Base-by-base conservation (phyloP, 2,888 invertebrate genomes). In the Pemphredon lugubris region DNA sequence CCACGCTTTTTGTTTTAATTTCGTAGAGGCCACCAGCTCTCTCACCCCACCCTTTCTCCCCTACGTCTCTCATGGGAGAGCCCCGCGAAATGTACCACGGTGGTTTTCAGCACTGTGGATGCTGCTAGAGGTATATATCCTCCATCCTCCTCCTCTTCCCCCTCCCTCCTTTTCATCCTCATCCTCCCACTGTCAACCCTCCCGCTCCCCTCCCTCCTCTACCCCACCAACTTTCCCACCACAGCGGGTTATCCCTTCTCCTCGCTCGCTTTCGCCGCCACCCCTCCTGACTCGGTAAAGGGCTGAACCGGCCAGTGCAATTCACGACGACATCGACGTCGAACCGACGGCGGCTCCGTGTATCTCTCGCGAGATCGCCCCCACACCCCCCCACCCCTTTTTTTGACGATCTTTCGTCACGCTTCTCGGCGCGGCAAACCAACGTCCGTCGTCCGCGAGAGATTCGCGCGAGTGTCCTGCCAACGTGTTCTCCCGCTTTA, bases 281-380 rank as follows among this genome's bases (percentile, higher is more conserved):
- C 76, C 78, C 73, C 78, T 67, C 42, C 57, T 37, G 71, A 73
- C 59, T 64, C 66, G 83, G 85, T 78, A 83, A 85, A 86, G 87
- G 87, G 87, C 85, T 84, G 84, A 85, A 82, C 84, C 86, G 84
- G 79, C 82, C 86, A 87, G 87, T 87, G 83, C 84, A 84, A 84
- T 83, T 81, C 85, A 79, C 84, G 86, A 76, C 86, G 83, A 80
- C 81, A 78, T 79, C 81, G 82, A 78, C 79, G 79, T 78, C 83
- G 84, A 82, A 61, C 47, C 67, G 21, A 44, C 79, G 77, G n/a
- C 79, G 73, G 40, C 67, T 51, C 26, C 42, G 66, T 54, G 45
- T 21, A 32, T 21, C 13, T 40, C 23, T 23, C 21, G 6, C 47
- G 40, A 18, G 69, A 68, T 50, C 54, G n/a, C n/a, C n/a, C n/a